phyloP scores from a whole-genome alignment of 1,140 invertebrate genomes.

The Coelopa frigida region DNA sequence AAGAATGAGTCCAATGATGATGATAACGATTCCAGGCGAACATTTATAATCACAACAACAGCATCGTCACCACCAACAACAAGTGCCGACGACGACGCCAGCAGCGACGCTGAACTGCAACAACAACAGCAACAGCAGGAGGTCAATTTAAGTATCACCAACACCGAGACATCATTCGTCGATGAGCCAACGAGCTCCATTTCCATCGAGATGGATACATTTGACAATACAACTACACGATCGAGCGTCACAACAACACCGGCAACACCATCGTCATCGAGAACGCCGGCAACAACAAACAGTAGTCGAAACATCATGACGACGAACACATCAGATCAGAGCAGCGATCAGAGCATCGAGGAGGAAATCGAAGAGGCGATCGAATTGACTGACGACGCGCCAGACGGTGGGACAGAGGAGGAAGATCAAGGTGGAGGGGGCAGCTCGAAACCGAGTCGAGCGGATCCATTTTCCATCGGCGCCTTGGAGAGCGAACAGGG shows the following conservation, averaged over 20 bases:
- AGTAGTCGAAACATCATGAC: slow-evolving; percentile 1
- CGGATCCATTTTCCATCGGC: not conserved
- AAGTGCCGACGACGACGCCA: slow-evolving; percentile 18
- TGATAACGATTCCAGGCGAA: slow-evolving; percentile 29
- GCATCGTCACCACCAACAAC: slow-evolving; percentile 21
- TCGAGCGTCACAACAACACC: slow-evolving; percentile 16
- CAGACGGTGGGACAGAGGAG: too few relatives aligned
- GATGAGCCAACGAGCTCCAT: slow-evolving; percentile 39
- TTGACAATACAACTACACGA: slow-evolving; percentile 11
- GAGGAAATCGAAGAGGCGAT: slow-evolving; percentile 41
- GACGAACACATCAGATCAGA: not conserved
- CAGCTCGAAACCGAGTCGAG: not conserved
- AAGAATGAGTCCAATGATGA: slow-evolving; percentile 16
- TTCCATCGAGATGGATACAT: slow-evolving; percentile 34
- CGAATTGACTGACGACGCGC: slow-evolving; percentile 33
- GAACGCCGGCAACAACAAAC: slow-evolving; percentile 8
- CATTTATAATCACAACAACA: slow-evolving; percentile 36
- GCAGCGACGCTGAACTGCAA: slow-evolving; percentile 21
- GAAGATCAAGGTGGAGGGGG: too few relatives aligned
- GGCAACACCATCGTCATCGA: slow-evolving; percentile 8
- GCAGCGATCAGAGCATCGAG: slow-evolving; percentile 27
- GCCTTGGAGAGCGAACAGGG: not conserved
- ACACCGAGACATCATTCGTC: slow-evolving; percentile 31
- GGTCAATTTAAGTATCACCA: slow-evolving; percentile 25
- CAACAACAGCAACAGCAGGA: slow-evolving; percentile 24